A percentile compares a stretch with the other conserved stretches of the same genome.
phyloP scores from a whole-genome alignment of 2,113 vertebrate genomes.

The Psilopsiagon aurifrons region DNA sequence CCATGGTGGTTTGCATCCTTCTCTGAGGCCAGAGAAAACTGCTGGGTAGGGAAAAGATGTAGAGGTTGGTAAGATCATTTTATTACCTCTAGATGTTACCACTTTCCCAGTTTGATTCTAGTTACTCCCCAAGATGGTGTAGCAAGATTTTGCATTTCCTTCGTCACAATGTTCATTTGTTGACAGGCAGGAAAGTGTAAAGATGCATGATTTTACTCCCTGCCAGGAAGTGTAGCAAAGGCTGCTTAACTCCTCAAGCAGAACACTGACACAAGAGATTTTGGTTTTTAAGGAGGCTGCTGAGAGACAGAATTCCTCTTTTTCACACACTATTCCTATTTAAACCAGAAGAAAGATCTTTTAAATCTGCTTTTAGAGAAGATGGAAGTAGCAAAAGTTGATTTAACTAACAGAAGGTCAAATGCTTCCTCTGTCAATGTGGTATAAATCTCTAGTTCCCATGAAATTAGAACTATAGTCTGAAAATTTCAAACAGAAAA shows the following conservation, averaged over 20 bases:
- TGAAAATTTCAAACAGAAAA: background rate
- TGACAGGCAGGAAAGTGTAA: background rate
- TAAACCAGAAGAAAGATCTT: background rate
- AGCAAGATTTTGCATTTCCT: background rate
- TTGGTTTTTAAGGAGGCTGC: background rate
- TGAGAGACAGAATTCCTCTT: background rate
- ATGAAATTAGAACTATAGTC: background rate
- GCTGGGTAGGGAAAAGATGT: background rate
- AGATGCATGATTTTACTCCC: background rate
- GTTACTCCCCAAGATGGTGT: background rate
- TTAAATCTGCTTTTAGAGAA: background rate
- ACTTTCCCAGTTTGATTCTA: background rate
- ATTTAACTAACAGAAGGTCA: background rate
- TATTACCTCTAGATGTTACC: background rate
- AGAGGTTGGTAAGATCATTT: background rate
- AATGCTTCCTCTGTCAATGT: background rate
- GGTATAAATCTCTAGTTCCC: background rate
- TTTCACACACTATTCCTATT: background rate
- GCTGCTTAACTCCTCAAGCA: background rate
- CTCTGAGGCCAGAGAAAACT: background rate
- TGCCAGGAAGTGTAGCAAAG: background rate
- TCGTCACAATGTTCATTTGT: background rate
- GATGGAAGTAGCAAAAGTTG: background rate
- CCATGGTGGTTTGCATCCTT: background rate
- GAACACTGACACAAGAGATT: background rate